Conservation (phyloP, 2,113 vertebrate species). For the Sardina pilchardus region DNA sequence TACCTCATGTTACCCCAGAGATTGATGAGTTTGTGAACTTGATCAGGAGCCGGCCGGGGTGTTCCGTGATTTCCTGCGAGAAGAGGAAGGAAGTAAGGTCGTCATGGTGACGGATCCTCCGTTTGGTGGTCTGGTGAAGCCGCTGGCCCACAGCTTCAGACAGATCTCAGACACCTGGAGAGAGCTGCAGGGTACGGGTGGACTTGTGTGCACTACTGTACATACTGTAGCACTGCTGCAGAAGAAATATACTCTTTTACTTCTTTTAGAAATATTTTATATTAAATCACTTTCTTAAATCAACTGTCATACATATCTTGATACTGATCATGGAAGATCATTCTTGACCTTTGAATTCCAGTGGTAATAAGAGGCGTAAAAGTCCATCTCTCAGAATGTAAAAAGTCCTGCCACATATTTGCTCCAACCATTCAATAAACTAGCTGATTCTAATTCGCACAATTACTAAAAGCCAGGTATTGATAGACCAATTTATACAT, state of each 20-base stretch:
- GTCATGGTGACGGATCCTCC: conserved; percentile 93
- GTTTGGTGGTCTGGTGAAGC: conserved; percentile 92
- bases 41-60: conserved; percentile 69
- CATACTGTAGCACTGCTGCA: not conserved
- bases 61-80: conserved; percentile 78
- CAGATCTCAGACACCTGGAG: conserved; percentile 79
- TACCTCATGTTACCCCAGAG: not conserved
- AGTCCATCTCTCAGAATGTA: too few species aligned
- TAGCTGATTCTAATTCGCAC: too few species aligned
- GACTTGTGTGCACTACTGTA: conserved; percentile 29
- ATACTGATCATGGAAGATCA: too few species aligned
- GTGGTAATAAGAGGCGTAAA: too few species aligned
- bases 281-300: too few species aligned
- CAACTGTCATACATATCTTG: too few species aligned
- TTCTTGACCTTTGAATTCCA: too few species aligned
- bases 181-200: conserved; percentile 69
- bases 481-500: too few species aligned
- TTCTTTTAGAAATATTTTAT: not conserved
- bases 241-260: not conserved
- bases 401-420: too few species aligned
- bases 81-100: conserved; percentile 70
- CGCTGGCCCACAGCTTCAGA: conserved; percentile 87
- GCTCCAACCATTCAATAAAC: too few species aligned
- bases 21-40: not conserved
- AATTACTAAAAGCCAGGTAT: too few species aligned